Evolutionary conservation across 2,113 vertebrate species (phyloP), one percentile per base, ranked within the genome.

Genomic region (Toxostoma redivivum): DNA sequence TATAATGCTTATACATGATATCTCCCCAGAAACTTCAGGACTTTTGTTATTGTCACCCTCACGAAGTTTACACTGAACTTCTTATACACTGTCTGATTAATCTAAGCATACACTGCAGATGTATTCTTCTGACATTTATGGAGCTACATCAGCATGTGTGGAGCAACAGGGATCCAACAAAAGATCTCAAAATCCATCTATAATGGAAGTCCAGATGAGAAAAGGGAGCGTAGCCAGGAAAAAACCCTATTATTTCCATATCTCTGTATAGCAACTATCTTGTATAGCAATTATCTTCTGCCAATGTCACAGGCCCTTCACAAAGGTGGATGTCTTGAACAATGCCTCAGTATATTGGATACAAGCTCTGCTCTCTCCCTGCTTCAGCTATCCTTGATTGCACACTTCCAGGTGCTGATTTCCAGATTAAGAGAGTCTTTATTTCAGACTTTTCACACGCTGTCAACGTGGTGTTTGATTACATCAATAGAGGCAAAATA

Each of bases 371-470:
- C 56, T 96, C 44, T 93, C 65, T 91, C n/a, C 50, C 20, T 0
- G 0, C 65, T 86, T 92, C 77, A 79, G 40, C 76, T 86, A 2
- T 65, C 95, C 93, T 83, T 86, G 72, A 90, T 93, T 7, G 0
- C 88, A 93, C 53, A 72, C 92, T 96, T 95, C 90, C 88, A 96
- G 88, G 95, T 92, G 83, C 90, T 93, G 93, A 94, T 97, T 97
- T 95, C 77, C 82, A 96, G 94, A 95, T 96, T 95, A 95, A 89
- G 80, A 58, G 65, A 94, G 69, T 88, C 91, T 96, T 96, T 94
- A 83, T 95, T 96, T 88, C 66, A 84, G 57, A 74, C 80, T 93
- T 97, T 96, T 96, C 92, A 94, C 94, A 96, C 57, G 7, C 92
- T 88, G 83, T 94, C 80, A 81, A 64, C 4, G 1, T 93, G 72